Base-by-base conservation (phyloP, 2,797 vertebrate genomes). In the Acipenser oxyrinchus region DNA sequence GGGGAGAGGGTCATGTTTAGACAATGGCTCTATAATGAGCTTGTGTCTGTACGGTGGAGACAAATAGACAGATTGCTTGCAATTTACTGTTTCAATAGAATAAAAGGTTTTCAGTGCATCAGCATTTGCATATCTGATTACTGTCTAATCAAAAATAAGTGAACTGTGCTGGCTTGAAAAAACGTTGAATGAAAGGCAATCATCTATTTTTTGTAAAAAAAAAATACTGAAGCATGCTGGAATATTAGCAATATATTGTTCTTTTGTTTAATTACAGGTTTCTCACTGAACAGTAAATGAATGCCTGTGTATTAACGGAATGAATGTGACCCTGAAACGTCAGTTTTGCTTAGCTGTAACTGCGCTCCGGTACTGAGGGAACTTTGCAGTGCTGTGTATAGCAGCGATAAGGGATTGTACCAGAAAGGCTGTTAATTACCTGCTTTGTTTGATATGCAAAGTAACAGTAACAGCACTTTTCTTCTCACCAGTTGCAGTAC, bases 71-170 rank as follows among this genome's bases (percentile, higher is more conserved):
- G 88, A 90, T 90, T 90, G 76, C 87, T 81, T 71, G 79, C 75
- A 81, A 75, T 86, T 75, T 86, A 78, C 84, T 68, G 70, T 80
- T 76, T 83, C 84, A 82, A 72, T 62, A 78, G 77, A 83, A 80
- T 37, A 37, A 74, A 68, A 50, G 82, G 86, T 85, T 82, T 83
- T 81, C 72, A 51, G 71, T 74, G 78, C 71, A 75, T 66, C 65
- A 13, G 2, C 73, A 87, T 89, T 87, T 87, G 82, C 84, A 86
- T 89, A 78, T 82, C 76, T 89, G 89, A 89, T 89, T 90, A 78
- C 84, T 82, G 18, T 85, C 85, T 86, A 90, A 88, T 89, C 87
- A 87, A 82, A 87, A 86, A 78, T 76, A 83, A 86, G 84, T 83
- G 84, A 86, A 85, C 85, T 83, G 80, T 84, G 81, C 76, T 81